phyloP scores from a whole-genome alignment of 2,888 invertebrate genomes.

The Altica lythri region DNA sequence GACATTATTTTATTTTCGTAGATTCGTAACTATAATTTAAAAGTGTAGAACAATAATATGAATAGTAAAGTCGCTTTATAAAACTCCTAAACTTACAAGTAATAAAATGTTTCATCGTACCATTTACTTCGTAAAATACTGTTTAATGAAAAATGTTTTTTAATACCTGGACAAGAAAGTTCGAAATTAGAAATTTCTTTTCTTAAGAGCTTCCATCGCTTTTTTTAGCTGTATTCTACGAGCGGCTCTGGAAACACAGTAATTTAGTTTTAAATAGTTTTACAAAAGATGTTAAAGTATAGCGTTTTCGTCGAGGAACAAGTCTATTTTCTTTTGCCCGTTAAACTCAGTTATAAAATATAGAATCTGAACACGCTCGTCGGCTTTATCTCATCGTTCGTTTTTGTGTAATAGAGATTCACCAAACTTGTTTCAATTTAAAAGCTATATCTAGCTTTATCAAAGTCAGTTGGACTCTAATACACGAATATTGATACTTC shows the following conservation, averaged over 20 bases:
- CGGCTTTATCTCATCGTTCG: slow-evolving; percentile 4
- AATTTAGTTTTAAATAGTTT: slow-evolving; percentile 32
- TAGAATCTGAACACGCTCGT: slow-evolving; percentile 13
- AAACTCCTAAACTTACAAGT: too few species aligned
- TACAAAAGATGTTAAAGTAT: slow-evolving; percentile 28
- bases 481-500: too few species aligned
- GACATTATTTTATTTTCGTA: too few species aligned
- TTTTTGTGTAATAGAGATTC: slow-evolving; percentile 5
- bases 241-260: slow-evolving; percentile 19
- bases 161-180: slow-evolving; percentile 8
- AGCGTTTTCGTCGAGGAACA: slow-evolving; percentile 15
- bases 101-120: not conserved
- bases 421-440: slow-evolving; percentile 3
- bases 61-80: too few species aligned
- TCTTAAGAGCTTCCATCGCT: not conserved
- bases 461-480: too few species aligned
- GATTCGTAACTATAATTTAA: too few species aligned
- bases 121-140: not conserved
- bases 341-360: slow-evolving; percentile 13
- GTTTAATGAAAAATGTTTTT: slow-evolving; percentile 6
- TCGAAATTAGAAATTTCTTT: slow-evolving; percentile 12
- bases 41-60: too few species aligned
- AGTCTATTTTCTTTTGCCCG: slow-evolving; percentile 20
- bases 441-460: not conserved
- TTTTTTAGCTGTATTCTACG: not conserved